Evolutionary conservation across 2,888 invertebrate genomes (phyloP), one percentile per base, ranked within the genome.

Genomic region (Cantharis lateralis): DNA sequence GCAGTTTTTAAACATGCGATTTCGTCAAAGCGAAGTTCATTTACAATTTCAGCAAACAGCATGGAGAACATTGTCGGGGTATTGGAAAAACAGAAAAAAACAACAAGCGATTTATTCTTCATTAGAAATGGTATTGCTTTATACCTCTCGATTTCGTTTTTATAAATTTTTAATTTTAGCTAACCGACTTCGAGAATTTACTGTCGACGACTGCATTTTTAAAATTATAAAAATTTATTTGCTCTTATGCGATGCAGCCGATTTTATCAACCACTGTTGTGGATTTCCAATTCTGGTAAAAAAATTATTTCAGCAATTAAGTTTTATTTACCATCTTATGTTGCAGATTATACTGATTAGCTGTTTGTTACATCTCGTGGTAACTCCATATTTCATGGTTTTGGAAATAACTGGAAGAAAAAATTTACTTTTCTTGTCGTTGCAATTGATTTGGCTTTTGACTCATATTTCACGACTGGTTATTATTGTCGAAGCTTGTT

Each of bases 361-460:
- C 0, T 91, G 91, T 69, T 84, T 91, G 3, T 84, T 91, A 69
- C 91, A 91, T 81, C 82, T 91, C 62, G 89, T 91, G 15, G 90
- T 91, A 69, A 91, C 91, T 0, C 89, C 90, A 0, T 91, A 91
- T 80, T 90, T 91, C 82, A 82, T 91, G 0, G 89, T 91, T 77
- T 82, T 89, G 77, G 90, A 90, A 82, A 84, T 89, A 32, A 84
- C 87, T 10, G 87, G 85, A 24, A 88, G 87, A 73, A 88, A 76
- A 15, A 88, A 76, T 75, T 85, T 86, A 78, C 85, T 89, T 16
- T 90, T 89, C 68, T 85, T 90, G 9, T 83, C 86, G 78, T 85
- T 90, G 4, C 90, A 91, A 80, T 82, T 87, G 18, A 81, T 89
- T 3, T 91, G 91, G 91, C 89, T 90, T 28, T 69, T 88, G 24